A percentile compares a stretch with the other conserved stretches of the same genome.
Evolutionary conservation across 1,140 invertebrate genomes (phyloP).

Genomic region (Tachypleus tridentatus): DNA sequence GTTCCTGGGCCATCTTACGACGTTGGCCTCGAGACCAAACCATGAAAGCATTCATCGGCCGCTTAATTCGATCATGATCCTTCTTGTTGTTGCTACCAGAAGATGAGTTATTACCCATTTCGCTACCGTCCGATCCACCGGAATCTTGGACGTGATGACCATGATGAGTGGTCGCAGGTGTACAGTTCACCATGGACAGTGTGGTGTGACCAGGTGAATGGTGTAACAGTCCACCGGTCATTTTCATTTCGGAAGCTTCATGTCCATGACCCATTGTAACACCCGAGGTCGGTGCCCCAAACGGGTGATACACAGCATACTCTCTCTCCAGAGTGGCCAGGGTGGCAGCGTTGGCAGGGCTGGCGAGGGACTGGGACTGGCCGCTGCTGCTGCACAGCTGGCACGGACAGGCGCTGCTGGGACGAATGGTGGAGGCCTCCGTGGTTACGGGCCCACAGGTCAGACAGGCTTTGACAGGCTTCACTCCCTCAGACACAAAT

Average conservation of each 20-base stretch:
- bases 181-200: neutral
- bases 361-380: neutral
- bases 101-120: neutral
- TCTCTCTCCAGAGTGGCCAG: neutral
- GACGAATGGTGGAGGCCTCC: neutral
- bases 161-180: neutral
- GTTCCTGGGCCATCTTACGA: conserved; percentile 98
- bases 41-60: conserved; percentile 99
- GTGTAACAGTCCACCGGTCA: neutral
- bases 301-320: neutral
- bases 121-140: neutral
- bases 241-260: neutral
- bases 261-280: neutral
- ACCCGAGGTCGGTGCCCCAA: neutral
- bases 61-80: conserved; percentile 70
- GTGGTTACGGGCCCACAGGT: neutral
- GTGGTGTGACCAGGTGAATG: neutral
- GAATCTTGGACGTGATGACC: neutral
- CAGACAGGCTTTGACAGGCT: too few species aligned
- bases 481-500: too few species aligned
- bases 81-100: conserved; percentile 21
- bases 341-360: neutral
- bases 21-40: conserved; percentile 97
- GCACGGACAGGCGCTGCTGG: neutral
- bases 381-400: neutral